Percentiles rank a stretch among this genome's conserved stretches.
Evolutionary conservation across 37 sponge, comb jelly and placozoan species (phyloP).

Genomic region (Aplysina aerophoba): DNA sequence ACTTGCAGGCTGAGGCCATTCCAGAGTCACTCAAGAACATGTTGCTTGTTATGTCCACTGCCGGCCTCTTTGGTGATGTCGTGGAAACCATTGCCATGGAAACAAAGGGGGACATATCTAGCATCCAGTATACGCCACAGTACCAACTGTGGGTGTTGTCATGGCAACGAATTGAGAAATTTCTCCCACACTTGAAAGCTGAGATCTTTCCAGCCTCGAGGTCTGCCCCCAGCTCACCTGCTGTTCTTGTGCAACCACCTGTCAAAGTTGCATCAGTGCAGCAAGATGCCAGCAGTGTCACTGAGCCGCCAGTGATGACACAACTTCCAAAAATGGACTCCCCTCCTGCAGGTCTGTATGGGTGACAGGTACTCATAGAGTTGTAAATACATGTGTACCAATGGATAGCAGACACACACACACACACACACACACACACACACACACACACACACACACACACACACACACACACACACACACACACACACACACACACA

Average conservation of each 20-base stretch:
- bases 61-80: conserved; percentile 68
- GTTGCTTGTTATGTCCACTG: conserved; percentile 83
- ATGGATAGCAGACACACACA: neutral
- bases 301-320: neutral
- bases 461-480: neutral
- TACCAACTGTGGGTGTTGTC: conserved; percentile 67
- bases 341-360: neutral
- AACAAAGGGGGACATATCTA: neutral
- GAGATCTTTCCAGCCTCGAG: conserved; percentile 72
- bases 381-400: neutral
- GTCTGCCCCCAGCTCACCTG: neutral
- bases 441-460: neutral
- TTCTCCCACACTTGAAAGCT: conserved; percentile 72
- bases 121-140: neutral
- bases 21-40: conserved; percentile 89
- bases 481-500: neutral
- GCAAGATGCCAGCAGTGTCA: too few species aligned
- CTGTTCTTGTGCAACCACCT: neutral
- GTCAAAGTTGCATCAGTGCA: too few species aligned
- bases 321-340: neutral
- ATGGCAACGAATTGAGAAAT: conserved; percentile 77
- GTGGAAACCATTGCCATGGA: conserved; percentile 29
- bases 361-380: neutral
- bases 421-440: conserved; percentile 20
- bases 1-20: conserved; percentile 72